Conservation (phyloP, 1,140 invertebrate species). For the Battus philenor region DNA sequence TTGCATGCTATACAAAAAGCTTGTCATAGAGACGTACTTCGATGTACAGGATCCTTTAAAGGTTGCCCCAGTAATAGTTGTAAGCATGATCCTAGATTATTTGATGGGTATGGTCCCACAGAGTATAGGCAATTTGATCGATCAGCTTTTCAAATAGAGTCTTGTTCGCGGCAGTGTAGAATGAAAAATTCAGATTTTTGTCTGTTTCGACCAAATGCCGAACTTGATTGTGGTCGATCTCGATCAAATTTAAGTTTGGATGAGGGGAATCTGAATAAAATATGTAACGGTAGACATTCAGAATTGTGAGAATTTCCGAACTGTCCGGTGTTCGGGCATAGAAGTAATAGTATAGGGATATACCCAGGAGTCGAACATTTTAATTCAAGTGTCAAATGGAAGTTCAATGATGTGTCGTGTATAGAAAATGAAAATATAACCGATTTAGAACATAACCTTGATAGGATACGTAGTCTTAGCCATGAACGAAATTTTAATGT, state of each 20-base stretch:
- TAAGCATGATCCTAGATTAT: conserved; percentile 65
- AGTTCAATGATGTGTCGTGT: conserved; percentile 59
- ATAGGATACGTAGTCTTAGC: conserved; percentile 66
- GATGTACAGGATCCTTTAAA: conserved; percentile 70
- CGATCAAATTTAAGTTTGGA: conserved; percentile 72
- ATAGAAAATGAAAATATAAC: conserved; percentile 59
- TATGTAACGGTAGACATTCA: conserved; percentile 66
- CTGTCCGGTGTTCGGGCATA: conserved; percentile 70
- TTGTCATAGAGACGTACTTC: conserved; percentile 63
- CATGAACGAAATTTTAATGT: conserved; percentile 53
- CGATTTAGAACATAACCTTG: conserved; percentile 66
- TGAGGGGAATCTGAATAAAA: conserved; percentile 69
- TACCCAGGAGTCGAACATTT: conserved; percentile 68
- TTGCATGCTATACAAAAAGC: conserved; percentile 80
- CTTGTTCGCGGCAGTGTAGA: conserved; percentile 64
- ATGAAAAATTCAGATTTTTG: conserved; percentile 69
- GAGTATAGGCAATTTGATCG: conserved; percentile 68
- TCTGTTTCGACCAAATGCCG: conserved; percentile 59
- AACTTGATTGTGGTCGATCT: conserved; percentile 60
- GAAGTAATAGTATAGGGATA: conserved; percentile 70
- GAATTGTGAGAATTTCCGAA: conserved; percentile 75
- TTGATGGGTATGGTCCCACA: conserved; percentile 57
- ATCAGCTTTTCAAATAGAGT: conserved; percentile 70
- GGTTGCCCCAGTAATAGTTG: conserved; percentile 51
- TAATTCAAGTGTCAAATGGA: conserved; percentile 70